Base-by-base conservation (phyloP, 2,888 invertebrate genomes). In the Chydorus sphaericus region DNA sequence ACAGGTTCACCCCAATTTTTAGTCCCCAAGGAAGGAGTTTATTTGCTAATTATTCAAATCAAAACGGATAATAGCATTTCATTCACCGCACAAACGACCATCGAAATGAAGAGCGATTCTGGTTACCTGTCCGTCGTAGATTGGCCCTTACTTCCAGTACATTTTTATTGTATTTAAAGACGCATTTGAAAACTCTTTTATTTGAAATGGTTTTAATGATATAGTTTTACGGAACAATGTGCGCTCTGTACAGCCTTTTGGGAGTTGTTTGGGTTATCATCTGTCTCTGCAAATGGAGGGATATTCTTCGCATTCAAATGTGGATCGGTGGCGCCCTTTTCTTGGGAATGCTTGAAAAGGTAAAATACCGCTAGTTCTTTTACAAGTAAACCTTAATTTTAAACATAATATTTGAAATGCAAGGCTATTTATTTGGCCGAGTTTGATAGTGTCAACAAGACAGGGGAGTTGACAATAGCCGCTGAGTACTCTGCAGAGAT, bases 281-380 rank as follows among this genome's bases (percentile, higher is more conserved):
- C 51, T 86, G 88, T 55, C 86, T 84, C 63, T 72, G 83, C 62
- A 88, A 90, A 70, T 94, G 92, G 91, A 77, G 87, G 38, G 93
- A 94, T 69, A 73, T 94, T 23, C 75, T 94, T 54, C 75, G 92
- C 31, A 85, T 94, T 44, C 94, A 96, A 73, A 93, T 91, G 72
- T 94, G 93, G 92, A 91, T 96, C 66, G 92, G 91, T 6, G 90
- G 81, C 29, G 90, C 92, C 11, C 89, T 92, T 57, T 71, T 92
- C 11, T 71, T 92, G 2, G 89, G 92, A 44, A 85, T 86, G 85
- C 66, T 86, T 31, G 87, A 87, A 70, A 85, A 83, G 63, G 65
- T 65, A 60, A n/a, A n/a, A n/a, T n/a, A n/a, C n/a, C n/a, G n/a
- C n/a, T n/a, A n/a, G n/a, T n/a, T n/a, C n/a, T n/a, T n/a, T 52